A percentile compares a stretch with the other conserved stretches of the same genome.
Evolutionary conservation across 2,797 vertebrate genomes (phyloP).

Genomic region (Poecilia gillii): DNA sequence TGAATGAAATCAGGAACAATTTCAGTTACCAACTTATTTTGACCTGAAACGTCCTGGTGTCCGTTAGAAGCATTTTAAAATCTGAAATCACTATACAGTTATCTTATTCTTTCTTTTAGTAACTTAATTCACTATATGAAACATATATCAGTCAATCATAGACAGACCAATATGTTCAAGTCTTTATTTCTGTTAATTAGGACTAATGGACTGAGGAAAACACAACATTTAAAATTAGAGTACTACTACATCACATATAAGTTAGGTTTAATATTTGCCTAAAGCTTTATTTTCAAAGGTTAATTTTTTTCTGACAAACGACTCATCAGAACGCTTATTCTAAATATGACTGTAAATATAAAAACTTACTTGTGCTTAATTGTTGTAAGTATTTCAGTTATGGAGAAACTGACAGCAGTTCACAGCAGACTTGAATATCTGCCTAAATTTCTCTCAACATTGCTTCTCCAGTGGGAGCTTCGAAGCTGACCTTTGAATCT

Average conservation of each 20-base stretch:
- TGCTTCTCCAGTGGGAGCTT: slow-evolving; percentile 80
- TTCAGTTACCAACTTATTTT: background rate
- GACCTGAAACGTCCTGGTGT: background rate
- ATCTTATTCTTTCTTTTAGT: background rate
- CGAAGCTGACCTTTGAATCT: slow-evolving; percentile 84
- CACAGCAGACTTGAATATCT: background rate
- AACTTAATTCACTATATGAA: background rate
- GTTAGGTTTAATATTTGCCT: background rate
- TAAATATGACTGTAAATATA: background rate
- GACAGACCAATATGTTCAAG: background rate
- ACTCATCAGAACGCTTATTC: background rate
- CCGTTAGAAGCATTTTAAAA: background rate
- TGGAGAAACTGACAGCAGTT: background rate
- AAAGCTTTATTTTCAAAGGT: background rate
- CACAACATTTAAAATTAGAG: background rate
- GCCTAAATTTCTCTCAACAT: slow-evolving; percentile 5
- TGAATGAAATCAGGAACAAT: background rate
- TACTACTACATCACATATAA: background rate
- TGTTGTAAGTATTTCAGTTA: background rate
- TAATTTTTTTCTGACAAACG: background rate
- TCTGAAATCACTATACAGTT: background rate
- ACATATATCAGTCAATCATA: background rate
- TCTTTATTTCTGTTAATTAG: background rate
- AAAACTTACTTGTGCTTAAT: background rate
- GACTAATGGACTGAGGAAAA: background rate